Evolutionary conservation across 2,888 invertebrate species (phyloP), one percentile per base, ranked within the genome.

Genomic region (Harpalus rufipes): DNA sequence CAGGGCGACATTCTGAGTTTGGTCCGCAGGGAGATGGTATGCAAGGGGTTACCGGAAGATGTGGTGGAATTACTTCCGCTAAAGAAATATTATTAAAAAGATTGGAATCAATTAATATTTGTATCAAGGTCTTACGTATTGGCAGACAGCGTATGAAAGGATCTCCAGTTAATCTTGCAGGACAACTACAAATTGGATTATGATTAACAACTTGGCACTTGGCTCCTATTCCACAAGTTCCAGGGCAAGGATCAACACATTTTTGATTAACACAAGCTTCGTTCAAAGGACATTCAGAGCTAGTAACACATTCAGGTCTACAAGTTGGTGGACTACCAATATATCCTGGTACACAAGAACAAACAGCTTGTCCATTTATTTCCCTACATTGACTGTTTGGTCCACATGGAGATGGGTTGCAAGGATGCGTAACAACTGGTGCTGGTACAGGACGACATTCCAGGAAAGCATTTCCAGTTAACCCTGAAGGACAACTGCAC

Each of bases 21-120:
- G 92, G 91, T 59, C 95, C 95, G 88, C 96, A 96, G 18, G 95
- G 95, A 39, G 95, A 94, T 61, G 96, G 96, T 88, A 94, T 92
- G 89, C 96, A 96, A 12, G 94, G 94, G 89, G 94, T 93, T 86
- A 89, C 61, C 86, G 76, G 90, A 94, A 8, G 16, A n/a, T 4
- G 51, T 72, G 72, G 74, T 59, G 39, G 86, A 61, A 76, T 39
- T 21, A 63, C 85, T 63, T 86, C 85, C 65, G 89, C 92, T 92
- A 61, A 89, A 65, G 6, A 44, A 16, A 74, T 32, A 39, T 68
- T 32, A 32, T 5, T 32, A 5, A 32, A 4, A 32, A 0, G 3
- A 4, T 32, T 32, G 4, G 14, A n/a, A n/a, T 12, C 10, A 58
- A n/a, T 58, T n/a, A 58, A n/a, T 32, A 61, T 21, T 21, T 21